A percentile compares a stretch with the other conserved stretches of the same genome.
These are phyloP conservation scores for Caenorhabditis afra DNA, from an alignment of 2,888 invertebrate species.

Conservation along the genomic window DNA sequence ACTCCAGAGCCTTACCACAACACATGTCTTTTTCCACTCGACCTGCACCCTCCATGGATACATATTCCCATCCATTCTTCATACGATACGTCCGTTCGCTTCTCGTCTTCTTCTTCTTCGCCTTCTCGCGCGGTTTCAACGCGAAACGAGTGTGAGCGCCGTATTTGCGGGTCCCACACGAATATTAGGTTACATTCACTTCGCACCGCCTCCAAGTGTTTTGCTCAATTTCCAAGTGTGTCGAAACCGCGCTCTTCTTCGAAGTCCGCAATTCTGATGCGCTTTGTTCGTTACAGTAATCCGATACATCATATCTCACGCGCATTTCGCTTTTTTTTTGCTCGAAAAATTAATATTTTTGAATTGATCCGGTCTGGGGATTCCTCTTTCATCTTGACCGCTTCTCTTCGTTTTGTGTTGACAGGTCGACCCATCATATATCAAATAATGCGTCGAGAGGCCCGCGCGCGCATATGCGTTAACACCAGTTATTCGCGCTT, in stretches of 20 bases:
- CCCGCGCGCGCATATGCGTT: conserved; percentile 43
- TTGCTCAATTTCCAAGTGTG: conserved; percentile 43
- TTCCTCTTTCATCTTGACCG: conserved; percentile 54
- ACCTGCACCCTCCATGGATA: conserved; percentile 22
- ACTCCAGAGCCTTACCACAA: conserved; percentile 35
- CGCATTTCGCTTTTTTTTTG: conserved; percentile 5
- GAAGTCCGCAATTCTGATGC: background rate
- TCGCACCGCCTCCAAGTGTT: conserved; percentile 52
- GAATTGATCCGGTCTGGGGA: conserved; percentile 19
- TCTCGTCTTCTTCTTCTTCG: conserved; percentile 24
- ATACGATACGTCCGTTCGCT: conserved; percentile 46
- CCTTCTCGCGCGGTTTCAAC: conserved; percentile 18
- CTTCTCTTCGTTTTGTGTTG: conserved; percentile 47
- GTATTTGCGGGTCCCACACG: conserved; percentile 54
- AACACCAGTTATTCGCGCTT: conserved; percentile 61
- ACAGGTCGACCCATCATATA: conserved; percentile 59
- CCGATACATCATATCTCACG: background rate
- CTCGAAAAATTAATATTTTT: conserved; percentile 1
- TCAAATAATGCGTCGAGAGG: conserved; percentile 59
- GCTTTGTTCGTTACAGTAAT: background rate
- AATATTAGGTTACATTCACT: conserved; percentile 61
- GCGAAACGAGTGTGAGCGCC: conserved; percentile 47
- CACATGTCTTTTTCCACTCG: conserved; percentile 54
- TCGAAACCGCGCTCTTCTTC: conserved; percentile 30
- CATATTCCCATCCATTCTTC: conserved; percentile 18